Evolutionary conservation across 2,888 invertebrate genomes (phyloP), one percentile per base, ranked within the genome.

Genomic region (Ectemnius cavifrons): DNA sequence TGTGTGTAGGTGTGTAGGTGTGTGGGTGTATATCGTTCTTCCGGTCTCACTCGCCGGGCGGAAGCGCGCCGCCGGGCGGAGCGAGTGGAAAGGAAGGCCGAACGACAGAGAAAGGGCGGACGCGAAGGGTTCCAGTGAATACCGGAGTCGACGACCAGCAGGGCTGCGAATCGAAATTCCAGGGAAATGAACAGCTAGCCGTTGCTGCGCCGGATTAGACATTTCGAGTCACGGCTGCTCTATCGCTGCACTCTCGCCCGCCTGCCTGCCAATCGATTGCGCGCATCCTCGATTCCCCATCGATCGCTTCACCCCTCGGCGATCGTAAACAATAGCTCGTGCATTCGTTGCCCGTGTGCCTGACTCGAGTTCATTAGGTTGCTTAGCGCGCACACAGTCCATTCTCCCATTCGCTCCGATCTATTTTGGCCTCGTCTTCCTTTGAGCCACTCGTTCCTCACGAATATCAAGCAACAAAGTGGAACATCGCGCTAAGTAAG

Each of bases 91-190:
- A 56, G 65, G 46, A 46, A 65, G 23, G 47, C 47, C 23, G 49
- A 59, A 13, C 47, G 59, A 67, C n/a, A 62, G 58, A 67, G 37
- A 59, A 49, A 13, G 23, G 4, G 28, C 64, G 63, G 23, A 37
- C 37, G 37, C 11, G 37, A 37, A 37, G 37, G 37, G 37, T 37
- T 37, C 37, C 37, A 37, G 37, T 37, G 37, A 45, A 27, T 52
- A 57, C 20, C 66, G 76, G 67, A 66, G 67, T 64, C 77, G 78
- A 80, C 81, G 78, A 77, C 77, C 81, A 81, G 81, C 80, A 74
- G 83, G 66, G 83, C 83, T 81, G 81, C 80, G 79, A 83, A 83
- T 83, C 83, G 83, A 78, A 83, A 83, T 83, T 80, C 81, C 76
- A 77, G 80, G 83, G 83, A 83, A 83, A 83, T 81, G 81, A 83